phyloP scores from a whole-genome alignment of 2,113 vertebrate species.

The Coregonus clupeaformis region DNA sequence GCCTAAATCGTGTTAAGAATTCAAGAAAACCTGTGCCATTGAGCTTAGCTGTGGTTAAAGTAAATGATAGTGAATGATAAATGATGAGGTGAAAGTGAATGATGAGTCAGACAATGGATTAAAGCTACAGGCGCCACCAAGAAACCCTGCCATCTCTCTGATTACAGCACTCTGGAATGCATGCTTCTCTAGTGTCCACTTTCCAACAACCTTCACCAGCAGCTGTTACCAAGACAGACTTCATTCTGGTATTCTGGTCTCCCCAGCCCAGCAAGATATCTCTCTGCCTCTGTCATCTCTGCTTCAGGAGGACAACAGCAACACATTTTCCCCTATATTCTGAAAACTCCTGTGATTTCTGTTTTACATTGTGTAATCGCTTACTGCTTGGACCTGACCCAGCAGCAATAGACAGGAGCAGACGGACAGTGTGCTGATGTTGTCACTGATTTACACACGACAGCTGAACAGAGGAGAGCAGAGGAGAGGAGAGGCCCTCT shows the following conservation, averaged over 20 bases:
- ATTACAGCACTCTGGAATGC: slow-evolving; percentile 71
- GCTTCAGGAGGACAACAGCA: background rate
- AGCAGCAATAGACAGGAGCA: background rate
- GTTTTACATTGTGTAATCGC: background rate
- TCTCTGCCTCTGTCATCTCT: background rate
- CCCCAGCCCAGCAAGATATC: too few species aligned
- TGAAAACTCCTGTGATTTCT: background rate
- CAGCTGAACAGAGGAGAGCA: slow-evolving; percentile 46
- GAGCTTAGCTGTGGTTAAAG: too few species aligned
- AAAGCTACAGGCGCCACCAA: slow-evolving; percentile 23
- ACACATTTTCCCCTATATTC: background rate
- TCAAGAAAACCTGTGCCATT: too few species aligned
- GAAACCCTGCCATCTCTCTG: slow-evolving; percentile 36
- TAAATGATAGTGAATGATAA: background rate
- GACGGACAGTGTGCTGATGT: slow-evolving; percentile 43
- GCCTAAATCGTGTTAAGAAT: slow-evolving; percentile 39
- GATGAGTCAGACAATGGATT: slow-evolving; percentile 3
- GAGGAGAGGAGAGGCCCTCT: slow-evolving; percentile 16
- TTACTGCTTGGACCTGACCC: background rate
- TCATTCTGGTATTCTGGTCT: background rate
- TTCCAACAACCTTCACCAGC: slow-evolving; percentile 15
- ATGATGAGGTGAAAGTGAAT: background rate
- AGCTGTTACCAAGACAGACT: slow-evolving; percentile 32
- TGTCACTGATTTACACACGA: slow-evolving; percentile 56
- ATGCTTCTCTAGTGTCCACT: slow-evolving; percentile 70